These are phyloP conservation scores for Sarcophaga subvicina DNA, from an alignment of 2,888 invertebrate genomes.

Conservation along the genomic window DNA sequence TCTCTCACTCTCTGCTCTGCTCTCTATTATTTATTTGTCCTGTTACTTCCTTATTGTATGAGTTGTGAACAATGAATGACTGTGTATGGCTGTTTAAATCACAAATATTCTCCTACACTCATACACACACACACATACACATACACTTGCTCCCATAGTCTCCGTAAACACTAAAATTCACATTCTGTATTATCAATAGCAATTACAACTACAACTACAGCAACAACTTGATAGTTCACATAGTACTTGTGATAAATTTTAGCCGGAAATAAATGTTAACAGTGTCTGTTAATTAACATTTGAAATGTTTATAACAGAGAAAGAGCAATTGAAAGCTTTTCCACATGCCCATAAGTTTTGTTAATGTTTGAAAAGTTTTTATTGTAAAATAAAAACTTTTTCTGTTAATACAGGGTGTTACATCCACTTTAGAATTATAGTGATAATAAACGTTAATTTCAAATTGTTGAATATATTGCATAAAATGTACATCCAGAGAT, in stretches of 20 bases:
- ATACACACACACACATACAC: constrained; percentile 19
- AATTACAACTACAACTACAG: constrained; percentile 16
- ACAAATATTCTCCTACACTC: not conserved
- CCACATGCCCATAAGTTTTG: constrained; percentile 26
- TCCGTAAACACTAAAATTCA: not conserved
- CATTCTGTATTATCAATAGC: constrained; percentile 30
- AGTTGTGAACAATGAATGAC: not conserved
- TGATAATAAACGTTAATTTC: no score
- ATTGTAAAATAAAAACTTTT: not conserved
- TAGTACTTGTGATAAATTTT: constrained; percentile 35
- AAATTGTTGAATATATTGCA: no score
- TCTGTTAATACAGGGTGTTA: constrained; percentile 26
- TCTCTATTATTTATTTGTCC: constrained; percentile 23
- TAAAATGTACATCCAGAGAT: no score
- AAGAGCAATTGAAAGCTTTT: constrained; percentile 37
- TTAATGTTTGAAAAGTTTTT: not conserved
- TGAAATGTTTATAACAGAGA: not conserved
- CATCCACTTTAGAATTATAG: no score
- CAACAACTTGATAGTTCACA: constrained; percentile 25
- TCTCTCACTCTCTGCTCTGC: not conserved
- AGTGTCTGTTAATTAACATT: constrained; percentile 7
- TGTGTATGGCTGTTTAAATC: constrained; percentile 6
- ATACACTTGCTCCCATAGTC: not conserved
- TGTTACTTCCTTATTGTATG: constrained; percentile 25
- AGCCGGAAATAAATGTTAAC: constrained; percentile 57